These are phyloP conservation scores for Prionace glauca DNA, from an alignment of 2,797 vertebrate species.

Conservation along the genomic window DNA sequence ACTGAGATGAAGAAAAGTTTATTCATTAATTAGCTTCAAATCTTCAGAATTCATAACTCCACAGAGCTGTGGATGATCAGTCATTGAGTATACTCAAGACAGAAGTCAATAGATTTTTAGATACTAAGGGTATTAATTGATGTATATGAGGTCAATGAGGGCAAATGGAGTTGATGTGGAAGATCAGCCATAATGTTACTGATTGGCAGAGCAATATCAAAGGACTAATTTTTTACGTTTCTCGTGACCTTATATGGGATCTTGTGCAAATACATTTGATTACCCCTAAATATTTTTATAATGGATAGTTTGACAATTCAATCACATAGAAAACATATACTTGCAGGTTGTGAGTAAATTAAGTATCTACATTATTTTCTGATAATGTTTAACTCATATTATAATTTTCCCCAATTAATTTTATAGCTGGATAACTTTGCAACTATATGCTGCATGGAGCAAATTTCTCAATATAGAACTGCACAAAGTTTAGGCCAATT, in stretches of 20 bases:
- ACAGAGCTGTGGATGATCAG: background rate
- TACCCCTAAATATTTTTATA: background rate
- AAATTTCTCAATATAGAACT: background rate
- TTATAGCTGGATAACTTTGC: too few species aligned
- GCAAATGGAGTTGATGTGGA: background rate
- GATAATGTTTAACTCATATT: too few species aligned
- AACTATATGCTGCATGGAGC: background rate
- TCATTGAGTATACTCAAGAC: background rate
- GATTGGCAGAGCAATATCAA: too few species aligned
- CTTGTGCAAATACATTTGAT: background rate
- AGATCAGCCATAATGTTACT: background rate
- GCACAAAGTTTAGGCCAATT: background rate
- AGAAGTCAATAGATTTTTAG: background rate
- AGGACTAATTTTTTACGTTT: too few species aligned
- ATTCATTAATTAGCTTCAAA: background rate
- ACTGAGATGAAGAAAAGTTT: background rate
- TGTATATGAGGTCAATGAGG: background rate
- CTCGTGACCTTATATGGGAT: too few species aligned
- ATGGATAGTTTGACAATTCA: background rate
- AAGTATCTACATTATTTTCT: background rate
- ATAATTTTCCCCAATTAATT: too few species aligned
- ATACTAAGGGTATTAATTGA: background rate
- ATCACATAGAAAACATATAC: background rate
- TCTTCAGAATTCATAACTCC: background rate
- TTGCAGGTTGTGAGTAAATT: background rate